phyloP scores from a whole-genome alignment of 2,888 invertebrate species.

The Thalpophila matura region DNA sequence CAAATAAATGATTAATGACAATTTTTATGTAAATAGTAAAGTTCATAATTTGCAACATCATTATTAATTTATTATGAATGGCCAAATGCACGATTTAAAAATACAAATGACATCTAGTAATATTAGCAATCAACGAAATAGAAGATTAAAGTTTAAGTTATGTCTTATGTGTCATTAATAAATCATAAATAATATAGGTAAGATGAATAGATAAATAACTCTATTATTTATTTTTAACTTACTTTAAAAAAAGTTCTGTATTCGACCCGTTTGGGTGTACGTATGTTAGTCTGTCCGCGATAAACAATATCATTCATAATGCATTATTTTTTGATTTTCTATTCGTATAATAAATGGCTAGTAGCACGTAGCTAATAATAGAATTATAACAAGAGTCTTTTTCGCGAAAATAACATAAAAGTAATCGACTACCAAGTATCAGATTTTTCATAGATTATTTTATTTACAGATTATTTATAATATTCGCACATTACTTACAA shows the following conservation, averaged over 20 bases:
- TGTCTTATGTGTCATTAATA: neutral
- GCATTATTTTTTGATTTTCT: too few species aligned
- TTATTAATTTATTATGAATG: neutral
- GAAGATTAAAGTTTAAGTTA: neutral
- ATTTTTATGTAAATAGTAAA: conserved; percentile 7
- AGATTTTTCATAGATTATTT: neutral
- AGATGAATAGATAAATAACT: too few species aligned
- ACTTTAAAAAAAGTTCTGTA: too few species aligned
- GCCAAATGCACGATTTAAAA: neutral
- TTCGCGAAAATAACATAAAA: neutral
- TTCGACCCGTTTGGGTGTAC: too few species aligned
- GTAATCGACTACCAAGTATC: neutral
- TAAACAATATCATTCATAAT: too few species aligned
- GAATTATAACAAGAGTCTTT: neutral
- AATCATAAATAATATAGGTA: conserved; percentile 23
- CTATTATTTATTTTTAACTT: too few species aligned
- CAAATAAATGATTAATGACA: conserved; percentile 25
- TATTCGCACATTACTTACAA: conserved; percentile 3
- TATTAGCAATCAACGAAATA: neutral
- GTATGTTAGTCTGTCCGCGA: too few species aligned
- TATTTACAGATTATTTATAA: neutral
- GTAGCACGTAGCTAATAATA: too few species aligned
- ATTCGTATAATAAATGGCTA: neutral
- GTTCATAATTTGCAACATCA: neutral
- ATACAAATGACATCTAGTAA: neutral